These are phyloP conservation scores for Lepus townsendii DNA, from an alignment of 2,797 vertebrate species.

Conservation along the genomic window DNA sequence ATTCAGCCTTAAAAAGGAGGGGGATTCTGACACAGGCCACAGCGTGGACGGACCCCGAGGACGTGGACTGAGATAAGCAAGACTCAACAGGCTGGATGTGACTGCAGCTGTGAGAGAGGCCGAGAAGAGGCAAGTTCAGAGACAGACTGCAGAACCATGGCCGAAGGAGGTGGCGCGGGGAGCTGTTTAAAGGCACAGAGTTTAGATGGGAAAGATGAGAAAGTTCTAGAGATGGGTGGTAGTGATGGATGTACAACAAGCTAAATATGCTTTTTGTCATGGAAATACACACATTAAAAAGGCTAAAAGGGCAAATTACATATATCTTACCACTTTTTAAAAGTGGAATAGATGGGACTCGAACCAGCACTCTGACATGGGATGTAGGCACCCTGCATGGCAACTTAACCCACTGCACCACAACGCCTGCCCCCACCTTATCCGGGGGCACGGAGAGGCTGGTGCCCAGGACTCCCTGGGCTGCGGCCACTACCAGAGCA, in stretches of 20 bases:
- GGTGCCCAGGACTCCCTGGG: background rate
- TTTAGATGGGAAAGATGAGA: background rate
- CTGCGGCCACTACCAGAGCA: background rate
- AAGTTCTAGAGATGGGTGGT: background rate
- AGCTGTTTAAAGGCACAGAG: background rate
- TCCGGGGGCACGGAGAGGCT: background rate
- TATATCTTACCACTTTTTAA: background rate
- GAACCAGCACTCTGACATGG: no score
- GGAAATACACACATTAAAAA: background rate
- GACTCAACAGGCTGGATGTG: background rate
- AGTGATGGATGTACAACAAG: background rate
- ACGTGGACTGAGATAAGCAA: background rate
- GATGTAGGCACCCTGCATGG: no score
- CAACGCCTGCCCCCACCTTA: background rate
- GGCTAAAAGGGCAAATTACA: background rate
- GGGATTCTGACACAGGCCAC: background rate
- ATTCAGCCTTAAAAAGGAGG: background rate
- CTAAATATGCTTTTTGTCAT: background rate
- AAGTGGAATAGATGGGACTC: no score
- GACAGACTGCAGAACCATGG: background rate
- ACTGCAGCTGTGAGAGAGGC: background rate
- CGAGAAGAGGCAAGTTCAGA: background rate
- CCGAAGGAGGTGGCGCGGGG: background rate
- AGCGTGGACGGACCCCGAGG: background rate
- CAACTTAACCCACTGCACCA: no score